These are phyloP conservation scores for Coturnix japonica DNA, from an alignment of 2,113 vertebrate species.

Conservation along the genomic window DNA sequence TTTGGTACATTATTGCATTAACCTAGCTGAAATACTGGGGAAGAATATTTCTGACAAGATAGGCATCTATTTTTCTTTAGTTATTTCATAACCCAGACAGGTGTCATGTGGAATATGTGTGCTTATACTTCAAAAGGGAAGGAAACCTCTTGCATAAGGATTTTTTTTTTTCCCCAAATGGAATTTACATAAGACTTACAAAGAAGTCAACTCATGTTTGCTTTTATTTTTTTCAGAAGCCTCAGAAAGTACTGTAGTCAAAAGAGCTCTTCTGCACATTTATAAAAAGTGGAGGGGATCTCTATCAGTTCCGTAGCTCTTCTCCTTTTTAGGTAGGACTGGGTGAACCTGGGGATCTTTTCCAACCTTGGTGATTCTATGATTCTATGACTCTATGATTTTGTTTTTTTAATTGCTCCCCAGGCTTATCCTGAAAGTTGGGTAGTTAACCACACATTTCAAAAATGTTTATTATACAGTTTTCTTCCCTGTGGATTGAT, in stretches of 20 bases:
- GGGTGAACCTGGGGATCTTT: too few species aligned
- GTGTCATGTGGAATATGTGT: neutral
- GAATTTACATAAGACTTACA: neutral
- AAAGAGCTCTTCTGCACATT: neutral
- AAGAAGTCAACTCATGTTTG: neutral
- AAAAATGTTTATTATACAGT: neutral
- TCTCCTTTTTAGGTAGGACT: neutral
- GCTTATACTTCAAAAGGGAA: neutral
- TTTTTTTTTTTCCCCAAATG: neutral
- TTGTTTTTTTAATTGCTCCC: neutral
- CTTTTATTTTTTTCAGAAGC: neutral
- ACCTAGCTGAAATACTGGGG: neutral
- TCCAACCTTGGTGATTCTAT: too few species aligned
- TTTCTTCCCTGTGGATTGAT: neutral
- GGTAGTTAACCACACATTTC: neutral
- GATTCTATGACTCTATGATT: too few species aligned
- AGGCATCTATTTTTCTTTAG: neutral
- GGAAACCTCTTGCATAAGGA: neutral
- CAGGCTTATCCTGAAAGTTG: neutral
- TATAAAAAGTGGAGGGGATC: neutral
- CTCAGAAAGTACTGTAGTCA: neutral
- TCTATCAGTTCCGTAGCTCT: neutral
- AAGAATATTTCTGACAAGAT: neutral
- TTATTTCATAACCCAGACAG: neutral
- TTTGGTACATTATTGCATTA: neutral